These are phyloP conservation scores for Mesocentrotus franciscanus DNA, from an alignment of 53 echinoderm and acorn worm species.

Conservation along the genomic window DNA sequence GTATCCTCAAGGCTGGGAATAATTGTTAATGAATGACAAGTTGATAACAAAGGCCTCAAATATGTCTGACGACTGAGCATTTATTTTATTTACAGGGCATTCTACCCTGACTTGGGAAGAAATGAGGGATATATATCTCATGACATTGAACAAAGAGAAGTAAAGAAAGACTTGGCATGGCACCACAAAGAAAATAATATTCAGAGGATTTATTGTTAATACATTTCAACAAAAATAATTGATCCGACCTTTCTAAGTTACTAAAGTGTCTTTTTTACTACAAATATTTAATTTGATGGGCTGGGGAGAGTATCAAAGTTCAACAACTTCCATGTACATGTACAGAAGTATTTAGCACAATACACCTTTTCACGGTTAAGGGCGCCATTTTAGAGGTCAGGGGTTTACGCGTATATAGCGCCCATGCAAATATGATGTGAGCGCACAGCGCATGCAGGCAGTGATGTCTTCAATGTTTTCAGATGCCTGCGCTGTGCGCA, in stretches of 20 bases:
- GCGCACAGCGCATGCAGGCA: no score
- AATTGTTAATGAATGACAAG: not conserved
- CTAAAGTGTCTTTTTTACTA: no score
- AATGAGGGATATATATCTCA: not conserved
- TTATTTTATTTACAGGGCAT: slow-evolving; percentile 1
- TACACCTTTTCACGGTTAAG: no score
- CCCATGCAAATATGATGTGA: no score
- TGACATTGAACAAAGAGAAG: not conserved
- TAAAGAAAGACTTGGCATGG: not conserved
- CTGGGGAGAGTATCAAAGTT: not conserved
- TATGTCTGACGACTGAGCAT: not conserved
- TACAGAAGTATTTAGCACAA: no score
- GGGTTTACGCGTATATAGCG: no score
- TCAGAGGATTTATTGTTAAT: not conserved
- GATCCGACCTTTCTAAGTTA: not conserved
- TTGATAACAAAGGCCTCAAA: not conserved
- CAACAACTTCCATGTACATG: not conserved
- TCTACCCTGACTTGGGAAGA: not conserved
- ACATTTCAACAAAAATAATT: not conserved
- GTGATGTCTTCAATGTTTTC: no score
- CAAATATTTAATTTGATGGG: not conserved
- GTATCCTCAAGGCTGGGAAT: not conserved
- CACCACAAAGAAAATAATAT: not conserved
- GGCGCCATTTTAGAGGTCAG: no score
- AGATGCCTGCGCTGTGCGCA: no score